Base-by-base conservation (phyloP, 2,888 invertebrate species). In the Petrolisthes manimaculis region DNA sequence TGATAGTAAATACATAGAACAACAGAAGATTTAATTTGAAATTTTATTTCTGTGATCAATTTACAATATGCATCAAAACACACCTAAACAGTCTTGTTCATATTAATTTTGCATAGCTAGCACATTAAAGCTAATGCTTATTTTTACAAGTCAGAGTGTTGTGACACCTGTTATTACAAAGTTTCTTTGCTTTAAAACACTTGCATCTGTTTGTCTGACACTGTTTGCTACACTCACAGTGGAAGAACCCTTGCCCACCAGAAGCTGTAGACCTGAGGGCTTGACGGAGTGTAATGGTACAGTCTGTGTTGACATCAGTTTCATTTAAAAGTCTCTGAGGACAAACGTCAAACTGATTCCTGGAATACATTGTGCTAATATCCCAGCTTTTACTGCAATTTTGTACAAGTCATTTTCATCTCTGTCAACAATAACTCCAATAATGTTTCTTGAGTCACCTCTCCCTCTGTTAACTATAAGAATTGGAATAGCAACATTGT, bases 301-400 rank as follows among this genome's bases (percentile, higher is more conserved):
- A 54, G 54, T 79, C 54, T 54, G 54, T 54, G n/a, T 8, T 79
- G 54, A 61, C 21, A 9, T 2, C 61, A 61, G 61, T 24, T 81
- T 61, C 24, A 61, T 37, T 81, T 79, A 79, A 2, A 18, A 54
- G 81, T 37, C 61, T 81, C 61, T 83, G 53, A 71, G 83, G 74
- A 53, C 83, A 83, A 5, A 75, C 37, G 21, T 74, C 83, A n/a
- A 83, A 83, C 71, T 83, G 1, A 83, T 71, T 83, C n/a, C 83
- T 71, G 71, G 75, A 83, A 18, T 82, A 82, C 61, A 3, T 82
- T 51, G 8, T 82, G 24, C 61, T 82, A 14, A 82, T 67, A 83
- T 83, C 6, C 83, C 69, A 69, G 1, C 4, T 9, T 69, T 83
- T 1, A 69, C 69, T 1, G 74, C 83, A 21, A 69, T 83, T 51